Conservation (phyloP, 2,797 vertebrate genomes). For the Melanotaenia parkinsoni region DNA sequence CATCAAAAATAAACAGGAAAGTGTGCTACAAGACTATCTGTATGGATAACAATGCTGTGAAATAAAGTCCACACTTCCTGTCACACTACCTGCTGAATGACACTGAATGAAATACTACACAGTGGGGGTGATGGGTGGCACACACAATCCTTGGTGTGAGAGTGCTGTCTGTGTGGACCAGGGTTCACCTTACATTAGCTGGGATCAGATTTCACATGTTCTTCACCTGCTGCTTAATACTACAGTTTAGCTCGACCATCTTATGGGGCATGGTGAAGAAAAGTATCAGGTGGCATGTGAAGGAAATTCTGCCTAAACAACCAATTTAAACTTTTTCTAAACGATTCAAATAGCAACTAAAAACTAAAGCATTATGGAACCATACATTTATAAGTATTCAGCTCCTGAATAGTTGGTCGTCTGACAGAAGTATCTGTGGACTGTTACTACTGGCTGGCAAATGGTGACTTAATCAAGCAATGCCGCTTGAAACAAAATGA, state of each 20-base stretch:
- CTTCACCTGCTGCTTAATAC: slow-evolving; percentile 39
- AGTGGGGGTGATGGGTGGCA: slow-evolving; percentile 40
- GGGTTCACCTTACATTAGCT: slow-evolving; percentile 61
- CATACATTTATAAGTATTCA: slow-evolving; percentile 55
- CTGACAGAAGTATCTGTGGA: slow-evolving; percentile 50
- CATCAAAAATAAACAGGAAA: slow-evolving; percentile 2
- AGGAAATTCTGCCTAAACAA: slow-evolving; percentile 17
- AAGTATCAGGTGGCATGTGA: slow-evolving; percentile 35
- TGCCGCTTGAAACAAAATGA: slow-evolving; percentile 71
- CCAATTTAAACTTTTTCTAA: slow-evolving; percentile 8
- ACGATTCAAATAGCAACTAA: neutral
- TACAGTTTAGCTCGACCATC: slow-evolving; percentile 1
- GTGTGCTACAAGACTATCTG: slow-evolving; percentile 8
- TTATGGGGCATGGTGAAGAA: slow-evolving; percentile 36
- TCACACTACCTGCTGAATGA: slow-evolving; percentile 30
- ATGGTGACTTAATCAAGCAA: slow-evolving; percentile 75
- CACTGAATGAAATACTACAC: slow-evolving; percentile 50
- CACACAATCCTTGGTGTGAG: slow-evolving; percentile 44
- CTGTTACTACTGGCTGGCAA: slow-evolving; percentile 56
- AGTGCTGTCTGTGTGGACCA: slow-evolving; percentile 45
- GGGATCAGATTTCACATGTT: slow-evolving; percentile 64
- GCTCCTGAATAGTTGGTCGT: slow-evolving; percentile 3
- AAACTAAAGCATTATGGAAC: slow-evolving; percentile 7
- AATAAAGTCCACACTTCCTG: slow-evolving; percentile 29
- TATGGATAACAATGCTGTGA: slow-evolving; percentile 8